A percentile compares a stretch with the other conserved stretches of the same genome.
Conservation (phyloP, 2,888 invertebrate species). For the Malthinus seriepunctatus region DNA sequence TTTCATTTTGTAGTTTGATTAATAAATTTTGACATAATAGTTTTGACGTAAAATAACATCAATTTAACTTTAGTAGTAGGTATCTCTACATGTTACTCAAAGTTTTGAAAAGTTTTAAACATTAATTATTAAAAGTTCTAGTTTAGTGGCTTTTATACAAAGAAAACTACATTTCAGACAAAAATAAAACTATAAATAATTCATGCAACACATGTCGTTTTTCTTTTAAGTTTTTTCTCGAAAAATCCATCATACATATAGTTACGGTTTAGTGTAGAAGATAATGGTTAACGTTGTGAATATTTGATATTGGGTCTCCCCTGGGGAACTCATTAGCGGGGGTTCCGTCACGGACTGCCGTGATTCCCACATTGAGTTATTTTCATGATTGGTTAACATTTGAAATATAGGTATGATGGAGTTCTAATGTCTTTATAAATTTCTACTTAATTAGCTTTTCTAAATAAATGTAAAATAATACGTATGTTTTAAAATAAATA, state of each 20-base stretch:
- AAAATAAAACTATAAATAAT: conserved; percentile 33
- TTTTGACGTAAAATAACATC: too few species aligned
- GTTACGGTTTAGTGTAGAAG: conserved; percentile 32
- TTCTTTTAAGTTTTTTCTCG: conserved; percentile 35
- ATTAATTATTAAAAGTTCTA: too few species aligned
- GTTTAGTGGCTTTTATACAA: conserved; percentile 16
- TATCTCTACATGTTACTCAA: too few species aligned
- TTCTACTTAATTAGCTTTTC: conserved; percentile 38
- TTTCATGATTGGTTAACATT: conserved; percentile 42
- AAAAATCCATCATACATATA: conserved; percentile 37
- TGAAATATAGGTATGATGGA: conserved; percentile 39
- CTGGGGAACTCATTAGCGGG: conserved; percentile 42
- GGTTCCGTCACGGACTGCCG: conserved; percentile 43
- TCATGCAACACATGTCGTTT: conserved; percentile 40
- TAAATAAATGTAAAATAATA: conserved; percentile 29
- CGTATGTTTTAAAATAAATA: too few species aligned
- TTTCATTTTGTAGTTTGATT: too few species aligned
- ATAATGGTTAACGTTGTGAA: conserved; percentile 47
- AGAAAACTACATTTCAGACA: conserved; percentile 14
- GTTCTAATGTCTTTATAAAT: conserved; percentile 37
- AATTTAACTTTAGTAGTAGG: too few species aligned
- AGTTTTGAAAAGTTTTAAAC: too few species aligned
- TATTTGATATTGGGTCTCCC: conserved; percentile 43
- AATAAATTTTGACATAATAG: too few species aligned
- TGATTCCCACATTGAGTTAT: conserved; percentile 44